Base-by-base conservation (phyloP, 2,797 vertebrate genomes). In the Masticophis lateralis region DNA sequence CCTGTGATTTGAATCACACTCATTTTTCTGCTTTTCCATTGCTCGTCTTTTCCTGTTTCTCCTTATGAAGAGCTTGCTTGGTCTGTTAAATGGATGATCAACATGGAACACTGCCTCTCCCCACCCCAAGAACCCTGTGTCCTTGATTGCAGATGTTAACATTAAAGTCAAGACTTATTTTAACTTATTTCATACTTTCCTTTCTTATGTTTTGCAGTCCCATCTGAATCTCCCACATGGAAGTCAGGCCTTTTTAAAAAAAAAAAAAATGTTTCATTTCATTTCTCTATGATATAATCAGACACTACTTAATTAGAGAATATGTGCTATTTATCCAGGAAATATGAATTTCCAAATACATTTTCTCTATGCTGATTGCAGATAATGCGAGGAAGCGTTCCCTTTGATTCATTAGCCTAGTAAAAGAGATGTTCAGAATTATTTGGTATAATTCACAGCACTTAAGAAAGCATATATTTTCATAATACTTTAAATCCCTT, bases 381-480 rank as follows among this genome's bases (percentile, higher is more conserved):
- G 95, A 95, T 96, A 96, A 93, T 86, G 88, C 87, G 87, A 89
- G 90, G 92, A 96, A 95, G 92, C 93, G 95, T 93, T 60, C 93
- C 94, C 87, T 97, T 95, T 95, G 95, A 97, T 97, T 98, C 97
- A 97, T 97, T 97, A 96, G 94, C 90, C 90, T 86, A 95, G 96
- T 93, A 94, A 96, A 96, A 96, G 95, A 96, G 92, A 95, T 94
- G 86, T 92, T 97, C 95, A 95, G 94, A 96, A 97, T 96, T 97
- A 96, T 96, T 97, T 96, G 94, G 92, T 96, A 88, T 97, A 96
- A 98, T 96, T 97, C 96, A 95, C 61, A 95, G 94, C 94, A 97
- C 95, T 98, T 97, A 96, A 97, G 94, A 97, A 96, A 94, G 92
- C 93, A 95, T 96, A 25, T 96, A 95, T 97, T 97, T 97, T 97